phyloP scores from a whole-genome alignment of 1,140 invertebrate genomes.

The Vollenhovia emeryi region DNA sequence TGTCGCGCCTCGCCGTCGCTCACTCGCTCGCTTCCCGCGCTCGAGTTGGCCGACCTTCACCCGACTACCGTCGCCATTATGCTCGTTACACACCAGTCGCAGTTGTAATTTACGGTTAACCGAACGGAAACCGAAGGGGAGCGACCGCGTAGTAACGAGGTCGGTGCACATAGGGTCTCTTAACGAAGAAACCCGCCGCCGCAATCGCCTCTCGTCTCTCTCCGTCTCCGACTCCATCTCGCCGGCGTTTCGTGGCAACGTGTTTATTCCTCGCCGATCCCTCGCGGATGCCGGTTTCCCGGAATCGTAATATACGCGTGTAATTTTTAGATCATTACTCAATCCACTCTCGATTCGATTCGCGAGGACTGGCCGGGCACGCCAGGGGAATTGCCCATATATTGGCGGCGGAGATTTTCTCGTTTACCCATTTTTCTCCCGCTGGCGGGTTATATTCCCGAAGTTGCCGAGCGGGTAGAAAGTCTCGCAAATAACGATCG shows the following conservation, averaged over 20 bases:
- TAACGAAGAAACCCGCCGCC: constrained; percentile 71
- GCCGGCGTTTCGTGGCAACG: neutral
- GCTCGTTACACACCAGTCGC: constrained; percentile 77
- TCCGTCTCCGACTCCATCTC: constrained; percentile 2
- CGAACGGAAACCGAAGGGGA: constrained; percentile 78
- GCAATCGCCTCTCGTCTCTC: constrained; percentile 59
- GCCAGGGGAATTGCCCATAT: constrained; percentile 30
- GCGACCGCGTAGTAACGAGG: constrained; percentile 76
- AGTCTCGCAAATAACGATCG: constrained; percentile 35
- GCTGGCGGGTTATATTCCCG: neutral
- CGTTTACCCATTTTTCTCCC: constrained; percentile 22
- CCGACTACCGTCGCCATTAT: constrained; percentile 77
- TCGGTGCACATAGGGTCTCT: constrained; percentile 70
- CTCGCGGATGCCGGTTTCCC: constrained; percentile 6
- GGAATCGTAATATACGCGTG: neutral
- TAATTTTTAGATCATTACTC: constrained; percentile 4
- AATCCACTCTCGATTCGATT: constrained; percentile 13
- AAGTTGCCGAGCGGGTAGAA: constrained; percentile 35
- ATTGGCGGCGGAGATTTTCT: constrained; percentile 11
- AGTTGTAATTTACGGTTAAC: constrained; percentile 79
- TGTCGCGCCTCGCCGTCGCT: constrained; percentile 19
- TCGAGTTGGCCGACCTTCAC: constrained; percentile 77
- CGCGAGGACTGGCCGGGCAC: neutral
- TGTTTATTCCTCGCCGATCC: constrained; percentile 3
- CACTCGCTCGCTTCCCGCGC: constrained; percentile 67